phyloP scores from a whole-genome alignment of 2,888 invertebrate genomes.

The Cepaea hortensis region DNA sequence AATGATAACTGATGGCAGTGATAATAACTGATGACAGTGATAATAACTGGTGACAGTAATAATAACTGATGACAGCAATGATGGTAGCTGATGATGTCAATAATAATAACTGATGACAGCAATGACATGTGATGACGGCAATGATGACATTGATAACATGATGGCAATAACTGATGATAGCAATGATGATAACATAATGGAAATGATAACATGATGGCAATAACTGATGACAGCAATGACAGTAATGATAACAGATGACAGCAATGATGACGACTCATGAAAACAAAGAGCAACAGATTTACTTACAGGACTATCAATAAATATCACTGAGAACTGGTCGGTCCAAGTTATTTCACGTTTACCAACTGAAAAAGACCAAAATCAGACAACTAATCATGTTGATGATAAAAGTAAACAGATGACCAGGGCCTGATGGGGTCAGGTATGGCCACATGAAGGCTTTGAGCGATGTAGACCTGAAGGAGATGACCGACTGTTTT shows the following conservation, averaged over 20 bases:
- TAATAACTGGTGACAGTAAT: background rate
- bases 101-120: too few relatives aligned
- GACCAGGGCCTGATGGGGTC: too few relatives aligned
- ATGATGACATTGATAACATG: too few relatives aligned
- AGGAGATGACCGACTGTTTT: too few relatives aligned
- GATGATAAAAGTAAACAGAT: too few relatives aligned
- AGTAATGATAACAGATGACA: too few relatives aligned
- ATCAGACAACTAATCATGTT: background rate
- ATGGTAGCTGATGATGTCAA: background rate
- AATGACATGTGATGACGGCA: too few relatives aligned
- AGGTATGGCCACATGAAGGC: too few relatives aligned
- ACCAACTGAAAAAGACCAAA: constrained; percentile 74
- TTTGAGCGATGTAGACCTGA: too few relatives aligned
- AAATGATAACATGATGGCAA: background rate
- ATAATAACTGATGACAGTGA: background rate
- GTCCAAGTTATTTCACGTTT: constrained; percentile 88
- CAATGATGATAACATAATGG: background rate
- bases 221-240: background rate
- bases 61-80: background rate
- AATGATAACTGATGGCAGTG: background rate
- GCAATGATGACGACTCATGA: too few relatives aligned
- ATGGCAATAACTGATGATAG: too few relatives aligned
- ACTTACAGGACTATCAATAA: constrained; percentile 94
- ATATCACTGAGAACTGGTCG: constrained; percentile 86
- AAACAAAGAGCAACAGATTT: background rate